Evolutionary conservation across 2,888 invertebrate species (phyloP).

Genomic region (Drosophila borealis): DNA sequence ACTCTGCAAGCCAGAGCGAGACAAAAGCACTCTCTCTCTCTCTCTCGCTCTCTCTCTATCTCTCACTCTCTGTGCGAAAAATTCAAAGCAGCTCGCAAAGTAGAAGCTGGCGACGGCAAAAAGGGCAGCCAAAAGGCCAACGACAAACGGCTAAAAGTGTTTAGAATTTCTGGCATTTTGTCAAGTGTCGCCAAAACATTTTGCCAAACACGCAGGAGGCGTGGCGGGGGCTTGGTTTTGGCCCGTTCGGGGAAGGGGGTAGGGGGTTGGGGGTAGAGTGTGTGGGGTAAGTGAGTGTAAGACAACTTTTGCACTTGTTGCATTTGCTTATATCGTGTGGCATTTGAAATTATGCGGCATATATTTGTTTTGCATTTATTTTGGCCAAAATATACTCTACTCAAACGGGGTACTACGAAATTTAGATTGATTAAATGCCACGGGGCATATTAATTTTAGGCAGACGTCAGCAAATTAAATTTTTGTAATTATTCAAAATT

Average conservation of each 20-base stretch:
- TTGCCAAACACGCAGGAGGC: slow-evolving; percentile 61
- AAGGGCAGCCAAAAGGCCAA: slow-evolving; percentile 53
- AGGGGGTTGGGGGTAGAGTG: neutral
- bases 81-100: slow-evolving; percentile 32
- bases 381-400: slow-evolving; percentile 12
- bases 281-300: slow-evolving; percentile 13
- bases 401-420: slow-evolving; percentile 10
- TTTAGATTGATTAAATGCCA: neutral
- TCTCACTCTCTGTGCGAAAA: neutral
- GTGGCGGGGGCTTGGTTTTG: too few relatives aligned
- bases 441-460: neutral
- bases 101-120: slow-evolving; percentile 20
- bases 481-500: neutral
- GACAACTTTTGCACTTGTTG: slow-evolving; percentile 70
- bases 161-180: slow-evolving; percentile 83
- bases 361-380: slow-evolving; percentile 17
- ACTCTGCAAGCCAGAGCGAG: neutral
- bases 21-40: too few relatives aligned
- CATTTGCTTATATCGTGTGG: slow-evolving; percentile 60
- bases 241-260: neutral
- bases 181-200: slow-evolving; percentile 82
- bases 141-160: slow-evolving; percentile 70
- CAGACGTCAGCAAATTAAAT: neutral
- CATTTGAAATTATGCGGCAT: slow-evolving; percentile 66
- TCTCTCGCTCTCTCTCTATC: too few relatives aligned